phyloP scores from a whole-genome alignment of 2,113 vertebrate genomes.

The Takifugu flavidus region DNA sequence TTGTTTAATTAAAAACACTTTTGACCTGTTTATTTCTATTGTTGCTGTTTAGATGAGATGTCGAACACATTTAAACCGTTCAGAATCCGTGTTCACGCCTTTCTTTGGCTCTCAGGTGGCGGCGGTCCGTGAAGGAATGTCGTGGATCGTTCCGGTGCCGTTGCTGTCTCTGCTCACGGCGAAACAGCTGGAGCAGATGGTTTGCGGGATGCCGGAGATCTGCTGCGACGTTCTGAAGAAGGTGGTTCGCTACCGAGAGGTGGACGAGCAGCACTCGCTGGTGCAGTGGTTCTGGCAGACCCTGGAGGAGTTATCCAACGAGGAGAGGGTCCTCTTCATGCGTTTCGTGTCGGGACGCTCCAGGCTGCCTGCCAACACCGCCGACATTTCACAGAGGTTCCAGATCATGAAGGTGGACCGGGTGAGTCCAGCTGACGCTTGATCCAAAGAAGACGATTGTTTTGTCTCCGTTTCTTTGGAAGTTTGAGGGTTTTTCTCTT shows the following conservation, averaged over 20 bases:
- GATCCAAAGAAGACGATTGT: too few species aligned
- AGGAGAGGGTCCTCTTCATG: slow-evolving; percentile 82
- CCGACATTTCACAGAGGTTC: slow-evolving; percentile 81
- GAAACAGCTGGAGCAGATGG: slow-evolving; percentile 81
- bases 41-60: too few species aligned
- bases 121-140: slow-evolving; percentile 80
- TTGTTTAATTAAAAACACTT: too few species aligned
- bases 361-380: slow-evolving; percentile 78
- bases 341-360: slow-evolving; percentile 81
- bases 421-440: slow-evolving; percentile 58
- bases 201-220: slow-evolving; percentile 81
- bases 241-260: slow-evolving; percentile 80
- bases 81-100: too few species aligned
- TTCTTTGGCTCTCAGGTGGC: slow-evolving; percentile 61
- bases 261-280: slow-evolving; percentile 78
- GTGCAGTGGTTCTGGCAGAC: slow-evolving; percentile 84
- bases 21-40: too few species aligned
- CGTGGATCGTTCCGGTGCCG: slow-evolving; percentile 80
- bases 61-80: too few species aligned
- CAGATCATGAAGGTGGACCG: slow-evolving; percentile 84
- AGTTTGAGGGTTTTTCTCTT: neutral
- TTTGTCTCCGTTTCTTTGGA: neutral
- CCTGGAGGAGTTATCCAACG: slow-evolving; percentile 81
- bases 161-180: slow-evolving; percentile 81
- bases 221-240: slow-evolving; percentile 81